phyloP scores from a whole-genome alignment of 2,113 vertebrate species.

The Anolis sagrei region DNA sequence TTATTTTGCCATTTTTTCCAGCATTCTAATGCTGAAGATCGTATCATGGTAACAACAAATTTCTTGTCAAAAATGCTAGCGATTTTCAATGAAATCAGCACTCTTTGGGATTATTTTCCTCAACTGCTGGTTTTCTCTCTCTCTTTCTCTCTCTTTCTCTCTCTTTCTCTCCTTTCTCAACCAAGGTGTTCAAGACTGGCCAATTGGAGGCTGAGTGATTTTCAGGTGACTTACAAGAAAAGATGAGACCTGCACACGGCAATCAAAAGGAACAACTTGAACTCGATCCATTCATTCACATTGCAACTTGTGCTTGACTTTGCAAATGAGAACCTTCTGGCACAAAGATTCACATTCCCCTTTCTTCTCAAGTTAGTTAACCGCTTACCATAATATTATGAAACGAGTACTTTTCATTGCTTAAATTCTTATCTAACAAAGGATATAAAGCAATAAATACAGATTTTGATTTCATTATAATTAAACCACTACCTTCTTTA shows the following conservation, averaged over 20 bases:
- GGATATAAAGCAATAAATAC: fast-evolving
- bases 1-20: too few species aligned
- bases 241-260: not conserved
- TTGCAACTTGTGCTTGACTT: not conserved
- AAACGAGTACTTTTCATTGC: constrained; percentile 9
- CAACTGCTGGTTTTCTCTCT: too few species aligned
- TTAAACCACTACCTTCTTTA: not conserved
- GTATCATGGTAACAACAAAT: not conserved
- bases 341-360: not conserved
- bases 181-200: not conserved
- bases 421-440: not conserved
- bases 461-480: not conserved
- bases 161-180: not conserved
- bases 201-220: not conserved
- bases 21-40: too few species aligned
- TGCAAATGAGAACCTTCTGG: not conserved
- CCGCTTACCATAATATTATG: not conserved
- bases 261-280: fast-evolving
- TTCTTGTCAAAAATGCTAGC: not conserved
- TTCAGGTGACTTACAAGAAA: not conserved
- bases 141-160: too few species aligned
- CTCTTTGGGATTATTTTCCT: too few species aligned
- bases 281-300: constrained; percentile 15
- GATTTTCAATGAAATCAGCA: not conserved
- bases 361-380: not conserved